Evolutionary conservation across 2,888 invertebrate genomes (phyloP), one percentile per base, ranked within the genome.

Genomic region (Agrypnus murinus): DNA sequence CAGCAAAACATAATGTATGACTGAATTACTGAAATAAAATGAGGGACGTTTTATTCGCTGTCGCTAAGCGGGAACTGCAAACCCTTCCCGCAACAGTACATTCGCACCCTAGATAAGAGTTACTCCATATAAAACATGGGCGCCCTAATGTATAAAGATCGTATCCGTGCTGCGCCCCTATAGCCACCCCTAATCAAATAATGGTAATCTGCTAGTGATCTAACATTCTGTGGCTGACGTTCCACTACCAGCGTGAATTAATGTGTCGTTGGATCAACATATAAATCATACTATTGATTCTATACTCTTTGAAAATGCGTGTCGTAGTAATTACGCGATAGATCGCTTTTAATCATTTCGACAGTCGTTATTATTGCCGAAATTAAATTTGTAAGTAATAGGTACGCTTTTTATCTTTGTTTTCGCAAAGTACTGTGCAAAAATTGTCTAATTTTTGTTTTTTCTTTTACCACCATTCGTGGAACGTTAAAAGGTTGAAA

Each of bases 201-300:
- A 76, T 76, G 71, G 71, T 72, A 75, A 76, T 75, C 74, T 72
- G 72, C 67, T 32, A 65, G 69, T 70, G 65, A 72, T 72, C 70
- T 67, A 65, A 71, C 71, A 69, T 69, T 69, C 73, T 77, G 77
- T 63, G 72, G 73, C 58, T 77, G 77, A 77, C 73, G 69, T 72
- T 57, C 57, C 55, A 34, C 43, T 69, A 73, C 63, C 59, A 55
- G 55, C 64, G 45, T 69, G 58, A 70, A 75, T 75, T 74, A 72
- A 72, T 75, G 75, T 48, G 68, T 46, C 72, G 65, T 25, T 43
- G 48, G 34, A 68, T 71, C 74, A 69, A 69, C 70, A 67, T 53
- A 74, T 74, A 74, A 73, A 74, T 74, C 72, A 74, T 69, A 45
- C 31, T 62, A 70, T 70, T 70, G 68, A 69, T 73, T 74, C 63